Base-by-base conservation (phyloP, 2,888 invertebrate genomes). In the Apeira syringaria region DNA sequence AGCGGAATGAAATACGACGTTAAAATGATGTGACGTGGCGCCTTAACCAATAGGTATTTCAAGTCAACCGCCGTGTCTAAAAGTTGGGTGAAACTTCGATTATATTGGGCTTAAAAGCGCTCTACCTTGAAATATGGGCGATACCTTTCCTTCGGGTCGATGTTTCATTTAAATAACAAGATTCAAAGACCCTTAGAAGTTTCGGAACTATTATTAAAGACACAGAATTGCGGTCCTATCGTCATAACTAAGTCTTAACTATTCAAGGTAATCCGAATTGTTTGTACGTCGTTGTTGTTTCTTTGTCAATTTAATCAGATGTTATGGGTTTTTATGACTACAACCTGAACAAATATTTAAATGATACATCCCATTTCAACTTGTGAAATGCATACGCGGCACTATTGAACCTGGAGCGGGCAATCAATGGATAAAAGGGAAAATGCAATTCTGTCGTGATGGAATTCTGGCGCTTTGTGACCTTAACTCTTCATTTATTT, bases 101-200 rank as follows among this genome's bases (percentile, higher is more conserved):
- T 72, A 77, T 68, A 72, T 74, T 61, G 66, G 61, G 58, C 61
- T 70, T 58, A 66, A 56, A 68, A 44, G 65, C 79, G 66, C 65
- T 75, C 75, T 81, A 73, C 78, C 80, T 76, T 84, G 78, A 85
- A 85, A 85, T 85, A 80, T 81, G 72, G 65, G 56, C 61, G 60
- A 56, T 56, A 64, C 52, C 62, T 62, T 55, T 38, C 50, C 53
- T 50, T 39, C 51, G 59, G 62, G 57, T 56, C 52, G 58, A 59
- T 48, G 54, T 62, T 64, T 53, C 64, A 64, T 65, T 69, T 68
- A 64, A 65, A 68, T 68, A 61, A 64, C 61, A 56, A 60, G 60
- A 69, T 61, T 63, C 68, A 46, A 65, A 66, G 56, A 50, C 55
- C 61, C 56, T 57, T 57, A 53, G 56, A 52, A 61, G 56, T 56